Percentiles rank a stretch among this genome's conserved stretches.
These are phyloP conservation scores for Nannobrachium achirus DNA, from an alignment of 2,113 vertebrate species.

Conservation along the genomic window DNA sequence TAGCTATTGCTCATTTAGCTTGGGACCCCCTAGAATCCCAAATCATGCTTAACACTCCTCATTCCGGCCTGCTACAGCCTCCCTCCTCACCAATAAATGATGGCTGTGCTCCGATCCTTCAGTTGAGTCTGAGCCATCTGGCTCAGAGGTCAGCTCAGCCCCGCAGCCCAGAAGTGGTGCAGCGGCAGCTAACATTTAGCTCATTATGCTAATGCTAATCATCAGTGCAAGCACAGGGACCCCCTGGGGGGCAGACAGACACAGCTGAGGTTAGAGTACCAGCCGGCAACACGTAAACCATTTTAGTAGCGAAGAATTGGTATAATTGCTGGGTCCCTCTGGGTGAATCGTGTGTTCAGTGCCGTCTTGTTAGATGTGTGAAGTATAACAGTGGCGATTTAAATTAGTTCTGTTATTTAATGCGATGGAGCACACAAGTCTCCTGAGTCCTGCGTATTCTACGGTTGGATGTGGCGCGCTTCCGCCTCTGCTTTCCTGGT, in stretches of 20 bases:
- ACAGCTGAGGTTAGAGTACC: conserved; percentile 41
- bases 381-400: conserved; percentile 34
- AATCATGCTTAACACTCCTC: no score
- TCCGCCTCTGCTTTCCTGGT: conserved; percentile 63
- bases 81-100: no score
- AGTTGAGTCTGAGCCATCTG: no score
- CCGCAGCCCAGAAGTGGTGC: conserved; percentile 60
- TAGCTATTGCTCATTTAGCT: no score
- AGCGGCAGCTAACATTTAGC: conserved; percentile 80
- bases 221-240: conserved; percentile 59
- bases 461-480: conserved; percentile 56
- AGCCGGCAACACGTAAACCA: conserved; percentile 30
- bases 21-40: no score
- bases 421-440: conserved; percentile 43
- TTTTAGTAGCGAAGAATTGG: conserved; percentile 26
- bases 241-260: conserved; percentile 55
- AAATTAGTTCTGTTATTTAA: conserved; percentile 54
- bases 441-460: conserved; percentile 56
- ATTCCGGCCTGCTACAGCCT: no score
- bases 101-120: no score
- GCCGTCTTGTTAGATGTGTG: conserved; percentile 29
- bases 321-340: conserved; percentile 21
- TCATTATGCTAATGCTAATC: conserved; percentile 82
- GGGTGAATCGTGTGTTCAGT: conserved; percentile 24
- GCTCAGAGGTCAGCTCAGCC: conserved; percentile 59